Percentiles rank a stretch among this genome's conserved stretches.
phyloP scores from a whole-genome alignment of 2,113 vertebrate genomes.

The Willisornis vidua region DNA sequence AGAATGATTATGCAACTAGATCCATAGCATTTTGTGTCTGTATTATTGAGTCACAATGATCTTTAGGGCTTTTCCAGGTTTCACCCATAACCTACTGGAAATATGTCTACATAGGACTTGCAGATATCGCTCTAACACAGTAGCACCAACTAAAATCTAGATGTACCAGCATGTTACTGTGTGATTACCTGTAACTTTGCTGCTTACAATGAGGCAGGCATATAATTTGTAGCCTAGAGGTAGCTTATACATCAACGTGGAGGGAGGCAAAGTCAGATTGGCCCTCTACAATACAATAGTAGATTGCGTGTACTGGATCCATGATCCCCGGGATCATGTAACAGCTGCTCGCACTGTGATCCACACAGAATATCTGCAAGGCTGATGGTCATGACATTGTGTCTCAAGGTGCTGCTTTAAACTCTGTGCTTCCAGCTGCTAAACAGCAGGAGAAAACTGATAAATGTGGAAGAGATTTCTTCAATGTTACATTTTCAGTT shows the following conservation, averaged over 20 bases:
- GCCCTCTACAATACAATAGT: neutral
- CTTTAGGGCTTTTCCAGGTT: neutral
- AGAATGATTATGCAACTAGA: fast-evolving
- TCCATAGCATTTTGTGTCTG: neutral
- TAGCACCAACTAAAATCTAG: neutral
- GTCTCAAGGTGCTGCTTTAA: neutral
- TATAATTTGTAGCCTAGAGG: neutral
- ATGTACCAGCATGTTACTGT: neutral
- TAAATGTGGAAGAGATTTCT: neutral
- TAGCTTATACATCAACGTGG: fast-evolving
- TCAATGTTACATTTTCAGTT: neutral
- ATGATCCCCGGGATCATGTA: neutral
- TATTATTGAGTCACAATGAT: neutral
- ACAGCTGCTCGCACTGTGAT: neutral
- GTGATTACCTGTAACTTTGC: neutral
- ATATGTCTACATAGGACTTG: neutral
- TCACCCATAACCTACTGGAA: neutral
- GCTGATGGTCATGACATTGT: neutral
- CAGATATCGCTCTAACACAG: neutral
- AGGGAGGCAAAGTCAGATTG: neutral
- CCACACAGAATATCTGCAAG: neutral
- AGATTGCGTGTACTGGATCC: fast-evolving
- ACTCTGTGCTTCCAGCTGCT: neutral
- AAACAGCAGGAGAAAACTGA: neutral
- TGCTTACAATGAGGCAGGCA: neutral